Base-by-base conservation (phyloP, 2,888 invertebrate species). In the Auanema sp. region DNA sequence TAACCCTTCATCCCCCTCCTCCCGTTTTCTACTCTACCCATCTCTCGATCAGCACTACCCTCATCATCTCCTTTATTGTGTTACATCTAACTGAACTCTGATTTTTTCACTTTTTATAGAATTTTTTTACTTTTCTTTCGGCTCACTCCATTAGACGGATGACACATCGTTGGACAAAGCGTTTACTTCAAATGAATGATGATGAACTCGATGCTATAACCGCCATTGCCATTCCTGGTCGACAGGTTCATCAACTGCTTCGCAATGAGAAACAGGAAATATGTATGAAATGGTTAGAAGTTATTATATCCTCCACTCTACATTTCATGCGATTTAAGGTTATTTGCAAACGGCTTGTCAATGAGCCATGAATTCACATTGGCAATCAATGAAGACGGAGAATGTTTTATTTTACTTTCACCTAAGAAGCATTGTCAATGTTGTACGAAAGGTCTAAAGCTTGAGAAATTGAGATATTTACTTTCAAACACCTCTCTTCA, bases 341-440 rank as follows among this genome's bases (percentile, higher is more conserved):
- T 75, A 54, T 75, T 75, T 52, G 65, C 68, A 44, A 72, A 71
- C 33, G 67, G 69, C n/a, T 58, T 75, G 2, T 68, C 70, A 4
- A 71, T 75, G 47, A 72, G 68, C 23, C 75, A 75, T 47, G 56
- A 68, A 12, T 75, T 75, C 55, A 69, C 69, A 49, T 59, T 75
- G n/a, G 67, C 67, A 11, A 56, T 59, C 12, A 33, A 33, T 33
- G 64, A 67, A 4, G 70, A 68, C 16, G 65, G 59, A 2, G 66
- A 71, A 21, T 25, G 69, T 14, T 71, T 60, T 43, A 69, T 72
- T 44, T 50, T 72, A 10, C 70, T 75, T 67, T 58, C 69, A 8
- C 69, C 64, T 23, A 18, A 55, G 2, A 66, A 67, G 53, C 54
- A 65, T 0, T 75, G 75, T 59, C 33, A 18, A 6, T 75, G 75